phyloP scores from a whole-genome alignment of 2,888 invertebrate genomes.

The Tetranychus truncatus region DNA sequence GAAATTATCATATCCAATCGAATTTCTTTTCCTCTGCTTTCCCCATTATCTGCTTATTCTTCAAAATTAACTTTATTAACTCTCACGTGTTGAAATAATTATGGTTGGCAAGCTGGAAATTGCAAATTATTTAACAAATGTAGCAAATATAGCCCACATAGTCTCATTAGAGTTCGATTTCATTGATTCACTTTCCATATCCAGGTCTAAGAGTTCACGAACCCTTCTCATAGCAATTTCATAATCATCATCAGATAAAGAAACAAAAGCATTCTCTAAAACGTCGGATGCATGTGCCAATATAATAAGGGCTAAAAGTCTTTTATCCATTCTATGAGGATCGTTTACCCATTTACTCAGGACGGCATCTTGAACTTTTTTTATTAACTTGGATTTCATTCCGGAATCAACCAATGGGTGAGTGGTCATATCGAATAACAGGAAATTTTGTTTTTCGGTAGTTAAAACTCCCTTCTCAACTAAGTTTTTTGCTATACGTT shows the following conservation, averaged over 20 bases:
- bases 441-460: constrained; percentile 97
- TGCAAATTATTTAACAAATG: constrained; percentile 32
- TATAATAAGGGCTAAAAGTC: constrained; percentile 77
- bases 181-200: constrained; percentile 85
- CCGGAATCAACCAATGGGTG: constrained; percentile 91
- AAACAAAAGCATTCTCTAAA: constrained; percentile 95
- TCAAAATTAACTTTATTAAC: too few relatives aligned
- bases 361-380: constrained; percentile 95
- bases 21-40: too few relatives aligned
- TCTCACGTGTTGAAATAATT: too few relatives aligned
- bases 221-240: constrained; percentile 95
- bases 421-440: constrained; percentile 99
- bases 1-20: too few relatives aligned
- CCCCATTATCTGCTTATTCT: too few relatives aligned
- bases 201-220: constrained; percentile 79
- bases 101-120: background rate
- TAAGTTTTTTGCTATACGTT: constrained; percentile 93
- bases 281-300: constrained; percentile 96
- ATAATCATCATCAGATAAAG: constrained; percentile 79
- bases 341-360: constrained; percentile 90
- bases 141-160: constrained; percentile 97
- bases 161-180: constrained; percentile 78
- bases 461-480: constrained; percentile 98
- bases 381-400: constrained; percentile 85
- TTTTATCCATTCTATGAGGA: constrained; percentile 87